Evolutionary conservation across 23 tunicate species (phyloP), one percentile per base, ranked within the genome.

Genomic region (Halocynthia aurantium): DNA sequence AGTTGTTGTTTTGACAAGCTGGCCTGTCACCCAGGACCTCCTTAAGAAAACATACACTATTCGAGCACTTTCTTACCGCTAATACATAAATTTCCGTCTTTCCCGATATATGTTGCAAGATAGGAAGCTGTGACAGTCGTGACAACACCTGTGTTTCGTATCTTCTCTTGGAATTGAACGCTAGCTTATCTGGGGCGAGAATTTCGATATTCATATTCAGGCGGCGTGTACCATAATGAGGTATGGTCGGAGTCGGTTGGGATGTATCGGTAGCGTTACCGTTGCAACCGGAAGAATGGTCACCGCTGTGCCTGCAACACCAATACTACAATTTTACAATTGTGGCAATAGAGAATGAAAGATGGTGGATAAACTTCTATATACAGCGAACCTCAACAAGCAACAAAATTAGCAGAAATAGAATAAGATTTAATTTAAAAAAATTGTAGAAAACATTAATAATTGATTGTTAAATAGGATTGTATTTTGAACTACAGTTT

Each of bases 131-230:
- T 19, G 81, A 18, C 12, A 89, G 82, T 57, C 55, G 76, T 62
- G 96, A 72, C 61, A 63, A 52, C 9, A 80, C 76, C 67, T 89
- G 89, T 21, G 55, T 74, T 50, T 89, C 96, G 72, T 80, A 61
- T 49, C 96, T 82, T 70, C 75, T 80, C 71, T 70, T 75, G 8
- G 70, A 57, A 75, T 84, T 80, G 18, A 66, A 81, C 11, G 96
- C 96, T 40, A 89, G 72, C 58, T 89, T 89, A 17, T 89, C 96
- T 12, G 88, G 88, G 8, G 88, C 20, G 8, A 89, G 12, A 53
- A 89, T 57, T 49, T 89, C 88, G 49, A 89, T 84, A 31, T 31
- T 31, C 44, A 31, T 31, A 80, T 75, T 61, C 15, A 89, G 31
- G 8, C 86, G 96, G 19, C 95, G 84, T 53, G 95, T 77, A 8